A percentile compares a stretch with the other conserved stretches of the same genome.
These are phyloP conservation scores for Malacosoma neustria DNA, from an alignment of 2,888 invertebrate species.

Conservation along the genomic window DNA sequence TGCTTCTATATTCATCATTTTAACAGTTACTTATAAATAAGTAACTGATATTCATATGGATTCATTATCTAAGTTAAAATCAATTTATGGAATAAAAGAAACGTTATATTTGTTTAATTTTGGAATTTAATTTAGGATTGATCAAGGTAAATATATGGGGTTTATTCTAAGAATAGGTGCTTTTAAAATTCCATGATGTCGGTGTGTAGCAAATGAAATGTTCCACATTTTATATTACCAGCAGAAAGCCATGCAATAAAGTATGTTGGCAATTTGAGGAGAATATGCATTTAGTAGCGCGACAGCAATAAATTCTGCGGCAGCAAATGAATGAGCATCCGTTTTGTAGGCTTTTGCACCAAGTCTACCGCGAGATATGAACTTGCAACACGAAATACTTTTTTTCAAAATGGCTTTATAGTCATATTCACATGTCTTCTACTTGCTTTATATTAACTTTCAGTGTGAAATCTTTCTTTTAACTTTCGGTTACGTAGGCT, in stretches of 20 bases:
- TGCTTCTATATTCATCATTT: too few relatives aligned
- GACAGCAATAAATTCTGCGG: conserved; percentile 42
- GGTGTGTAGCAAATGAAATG: conserved; percentile 24
- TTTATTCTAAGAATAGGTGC: conserved; percentile 6
- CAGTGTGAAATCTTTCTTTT: too few relatives aligned
- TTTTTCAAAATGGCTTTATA: too few relatives aligned
- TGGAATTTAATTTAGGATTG: background rate
- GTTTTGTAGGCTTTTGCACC: conserved; percentile 29
- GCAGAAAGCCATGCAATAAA: conserved; percentile 38
- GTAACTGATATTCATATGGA: too few relatives aligned
- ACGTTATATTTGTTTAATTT: too few relatives aligned
- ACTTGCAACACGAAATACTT: conserved; percentile 15
- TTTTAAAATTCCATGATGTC: too few relatives aligned
- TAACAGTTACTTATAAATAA: too few relatives aligned
- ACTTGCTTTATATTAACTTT: too few relatives aligned
- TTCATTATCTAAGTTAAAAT: too few relatives aligned
- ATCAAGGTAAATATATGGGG: background rate
- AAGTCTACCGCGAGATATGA: conserved; percentile 24
- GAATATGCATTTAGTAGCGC: conserved; percentile 50
- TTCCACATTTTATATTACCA: conserved; percentile 33
- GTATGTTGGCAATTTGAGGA: conserved; percentile 41
- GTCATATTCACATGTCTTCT: too few relatives aligned
- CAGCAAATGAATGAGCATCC: conserved; percentile 40
- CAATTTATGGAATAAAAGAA: too few relatives aligned
- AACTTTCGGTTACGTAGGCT: too few relatives aligned